Evolutionary conservation across 1,140 invertebrate genomes (phyloP).

Genomic region (Ceratosolen fusciceps): DNA sequence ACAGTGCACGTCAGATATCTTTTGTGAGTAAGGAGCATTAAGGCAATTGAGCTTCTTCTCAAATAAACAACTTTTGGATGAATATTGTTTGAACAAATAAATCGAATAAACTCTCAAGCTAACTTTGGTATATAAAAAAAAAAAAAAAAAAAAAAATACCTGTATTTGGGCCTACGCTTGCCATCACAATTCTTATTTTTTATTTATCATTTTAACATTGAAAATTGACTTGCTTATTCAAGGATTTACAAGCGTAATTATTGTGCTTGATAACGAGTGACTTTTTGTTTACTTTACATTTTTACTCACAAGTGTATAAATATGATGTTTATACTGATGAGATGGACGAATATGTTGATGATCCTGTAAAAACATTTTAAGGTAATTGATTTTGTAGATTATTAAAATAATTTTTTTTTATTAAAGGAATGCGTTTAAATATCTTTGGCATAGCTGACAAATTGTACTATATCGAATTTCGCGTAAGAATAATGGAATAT

Average conservation of each 20-base stretch:
- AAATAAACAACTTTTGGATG: too few relatives aligned
- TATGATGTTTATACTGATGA: not conserved
- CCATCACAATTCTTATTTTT: not conserved
- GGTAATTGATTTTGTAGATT: not conserved
- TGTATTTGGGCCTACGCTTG: too few relatives aligned
- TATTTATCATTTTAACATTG: not conserved
- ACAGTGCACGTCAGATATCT: not conserved
- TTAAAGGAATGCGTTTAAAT: too few relatives aligned
- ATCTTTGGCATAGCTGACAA: too few relatives aligned
- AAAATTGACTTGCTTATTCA: not conserved
- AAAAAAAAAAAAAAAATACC: too few relatives aligned
- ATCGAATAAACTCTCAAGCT: not conserved
- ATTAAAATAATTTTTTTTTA: too few relatives aligned
- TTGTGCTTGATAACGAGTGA: not conserved
- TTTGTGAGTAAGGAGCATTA: too few relatives aligned
- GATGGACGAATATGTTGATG: not conserved
- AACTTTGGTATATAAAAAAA: too few relatives aligned
- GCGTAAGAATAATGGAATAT: not conserved
- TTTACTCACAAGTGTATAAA: not conserved
- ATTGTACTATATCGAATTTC: too few relatives aligned
- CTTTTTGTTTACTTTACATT: not conserved
- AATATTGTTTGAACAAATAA: too few relatives aligned
- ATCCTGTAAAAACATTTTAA: not conserved
- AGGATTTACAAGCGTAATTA: not conserved
- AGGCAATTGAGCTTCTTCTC: too few relatives aligned